phyloP scores from a whole-genome alignment of 2,888 invertebrate species.

The Drosophila suboccidentalis region DNA sequence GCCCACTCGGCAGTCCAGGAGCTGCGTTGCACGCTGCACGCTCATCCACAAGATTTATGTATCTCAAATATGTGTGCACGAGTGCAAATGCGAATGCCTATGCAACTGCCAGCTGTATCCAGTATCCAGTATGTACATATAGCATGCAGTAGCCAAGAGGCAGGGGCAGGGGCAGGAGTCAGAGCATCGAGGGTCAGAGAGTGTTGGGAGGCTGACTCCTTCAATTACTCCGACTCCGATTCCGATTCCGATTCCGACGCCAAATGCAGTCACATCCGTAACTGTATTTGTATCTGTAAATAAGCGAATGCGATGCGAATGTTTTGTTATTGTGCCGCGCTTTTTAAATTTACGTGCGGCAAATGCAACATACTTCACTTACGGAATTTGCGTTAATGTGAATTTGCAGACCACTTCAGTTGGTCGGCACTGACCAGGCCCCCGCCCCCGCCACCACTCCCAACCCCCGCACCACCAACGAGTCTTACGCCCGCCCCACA shows the following conservation, averaged over 20 bases:
- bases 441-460: neutral
- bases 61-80: slow-evolving; percentile 74
- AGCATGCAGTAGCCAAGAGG: neutral
- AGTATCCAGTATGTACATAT: slow-evolving; percentile 9
- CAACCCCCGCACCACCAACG: neutral
- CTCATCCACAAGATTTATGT: slow-evolving; percentile 80
- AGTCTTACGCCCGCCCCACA: neutral
- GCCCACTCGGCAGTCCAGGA: slow-evolving; percentile 31
- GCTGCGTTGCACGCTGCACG: slow-evolving; percentile 49
- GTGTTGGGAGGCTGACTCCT: slow-evolving; percentile 40
- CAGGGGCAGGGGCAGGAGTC: slow-evolving; percentile 6
- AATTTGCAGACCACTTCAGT: slow-evolving; percentile 83
- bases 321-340: slow-evolving; percentile 79
- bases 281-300: slow-evolving; percentile 43
- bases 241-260: slow-evolving; percentile 40
- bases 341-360: slow-evolving; percentile 82
- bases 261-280: slow-evolving; percentile 50
- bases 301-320: slow-evolving; percentile 58
- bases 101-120: slow-evolving; percentile 60
- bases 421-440: slow-evolving; percentile 38
- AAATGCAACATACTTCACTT: slow-evolving; percentile 83
- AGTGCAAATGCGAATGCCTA: slow-evolving; percentile 76
- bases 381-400: slow-evolving; percentile 82
- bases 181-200: slow-evolving; percentile 15
- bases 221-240: slow-evolving; percentile 53